These are phyloP conservation scores for Geotrupes spiniger DNA, from an alignment of 2,888 invertebrate species.

Conservation along the genomic window DNA sequence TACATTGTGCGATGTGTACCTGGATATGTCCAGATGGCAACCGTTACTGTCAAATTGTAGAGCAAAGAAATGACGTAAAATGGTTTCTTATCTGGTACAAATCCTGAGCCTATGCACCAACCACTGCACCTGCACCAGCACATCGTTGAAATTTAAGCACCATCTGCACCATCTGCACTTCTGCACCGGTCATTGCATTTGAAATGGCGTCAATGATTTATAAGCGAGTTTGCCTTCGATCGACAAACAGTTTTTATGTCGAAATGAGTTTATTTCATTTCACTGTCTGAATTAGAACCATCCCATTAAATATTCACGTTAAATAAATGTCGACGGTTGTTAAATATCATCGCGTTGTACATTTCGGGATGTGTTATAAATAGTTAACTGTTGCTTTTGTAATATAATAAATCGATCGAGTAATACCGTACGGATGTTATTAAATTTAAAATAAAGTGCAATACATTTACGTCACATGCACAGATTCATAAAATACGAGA, in stretches of 20 bases:
- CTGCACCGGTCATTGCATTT: slow-evolving; percentile 27
- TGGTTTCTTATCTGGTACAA: not conserved
- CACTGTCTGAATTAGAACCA: slow-evolving; percentile 25
- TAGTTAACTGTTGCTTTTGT: slow-evolving; percentile 23
- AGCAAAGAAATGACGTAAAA: no score
- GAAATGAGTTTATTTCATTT: slow-evolving; percentile 20
- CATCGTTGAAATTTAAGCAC: slow-evolving; percentile 12
- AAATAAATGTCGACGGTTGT: slow-evolving; percentile 28
- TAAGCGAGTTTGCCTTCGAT: no score
- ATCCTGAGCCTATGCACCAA: slow-evolving; percentile 34
- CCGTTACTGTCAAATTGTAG: not conserved
- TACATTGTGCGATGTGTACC: slow-evolving; percentile 24
- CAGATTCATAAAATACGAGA: no score
- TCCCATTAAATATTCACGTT: slow-evolving; percentile 28
- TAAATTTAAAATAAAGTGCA: no score
- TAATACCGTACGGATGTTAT: no score
- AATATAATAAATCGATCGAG: slow-evolving; percentile 9
- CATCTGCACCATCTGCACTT: slow-evolving; percentile 24
- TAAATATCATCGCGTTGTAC: slow-evolving; percentile 28
- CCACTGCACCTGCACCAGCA: slow-evolving; percentile 31
- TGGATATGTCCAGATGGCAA: slow-evolving; percentile 15
- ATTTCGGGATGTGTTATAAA: slow-evolving; percentile 19
- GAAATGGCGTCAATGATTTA: not conserved
- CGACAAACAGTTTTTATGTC: not conserved
- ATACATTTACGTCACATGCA: no score